These are phyloP conservation scores for Panthera leo DNA, from an alignment of 2,113 vertebrate genomes.

Conservation along the genomic window DNA sequence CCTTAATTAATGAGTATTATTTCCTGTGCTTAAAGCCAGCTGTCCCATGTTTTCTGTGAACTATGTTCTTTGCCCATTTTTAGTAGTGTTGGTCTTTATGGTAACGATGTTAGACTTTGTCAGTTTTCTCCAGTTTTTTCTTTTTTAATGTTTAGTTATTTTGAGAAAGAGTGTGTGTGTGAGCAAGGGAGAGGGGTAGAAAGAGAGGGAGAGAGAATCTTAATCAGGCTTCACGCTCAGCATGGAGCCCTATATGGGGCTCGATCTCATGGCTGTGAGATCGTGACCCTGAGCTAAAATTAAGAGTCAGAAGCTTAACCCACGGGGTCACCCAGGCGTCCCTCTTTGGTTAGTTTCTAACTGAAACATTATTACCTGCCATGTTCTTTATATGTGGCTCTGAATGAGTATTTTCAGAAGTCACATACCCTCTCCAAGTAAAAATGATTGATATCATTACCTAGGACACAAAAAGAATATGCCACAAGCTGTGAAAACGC, in stretches of 20 bases:
- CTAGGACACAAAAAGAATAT: background rate
- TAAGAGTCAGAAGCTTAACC: no score
- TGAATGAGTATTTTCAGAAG: background rate
- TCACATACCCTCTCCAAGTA: background rate
- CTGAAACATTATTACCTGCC: background rate
- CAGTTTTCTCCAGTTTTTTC: background rate
- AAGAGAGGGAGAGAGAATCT: no score
- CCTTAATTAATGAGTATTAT: background rate
- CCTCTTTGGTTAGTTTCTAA: background rate
- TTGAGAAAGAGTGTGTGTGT: no score
- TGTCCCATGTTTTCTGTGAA: background rate
- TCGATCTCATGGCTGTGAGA: no score
- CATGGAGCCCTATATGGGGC: no score
- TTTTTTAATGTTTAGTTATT: no score
- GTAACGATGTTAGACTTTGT: background rate
- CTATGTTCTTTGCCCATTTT: background rate
- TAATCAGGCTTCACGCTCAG: no score
- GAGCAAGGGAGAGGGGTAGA: no score
- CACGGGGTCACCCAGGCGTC: no score
- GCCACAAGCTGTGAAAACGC: background rate
- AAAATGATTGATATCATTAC: background rate
- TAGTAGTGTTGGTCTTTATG: background rate
- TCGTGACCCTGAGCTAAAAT: no score
- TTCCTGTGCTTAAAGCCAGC: conserved; percentile 7
- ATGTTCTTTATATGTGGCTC: background rate